Conservation (phyloP, 92 coral and sea anemone species). For the Porites lobata region DNA sequence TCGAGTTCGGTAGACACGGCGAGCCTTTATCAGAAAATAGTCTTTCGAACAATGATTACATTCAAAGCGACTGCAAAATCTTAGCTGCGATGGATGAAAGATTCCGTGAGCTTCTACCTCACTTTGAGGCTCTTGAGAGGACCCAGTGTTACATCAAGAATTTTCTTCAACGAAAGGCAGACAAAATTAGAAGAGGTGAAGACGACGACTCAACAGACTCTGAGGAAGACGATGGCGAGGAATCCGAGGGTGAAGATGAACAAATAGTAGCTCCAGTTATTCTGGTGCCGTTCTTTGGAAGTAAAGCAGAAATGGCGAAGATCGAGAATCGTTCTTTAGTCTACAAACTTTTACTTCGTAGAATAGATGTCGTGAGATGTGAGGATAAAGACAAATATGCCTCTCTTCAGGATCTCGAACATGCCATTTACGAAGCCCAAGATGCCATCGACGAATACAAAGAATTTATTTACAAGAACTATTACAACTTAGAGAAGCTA, state of each 20-base stretch:
- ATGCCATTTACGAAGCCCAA: slow-evolving; percentile 14
- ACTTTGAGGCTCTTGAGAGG: background rate
- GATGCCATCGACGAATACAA: slow-evolving; percentile 6
- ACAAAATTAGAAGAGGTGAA: background rate
- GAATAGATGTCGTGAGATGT: background rate
- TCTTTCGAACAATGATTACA: background rate
- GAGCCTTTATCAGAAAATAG: background rate
- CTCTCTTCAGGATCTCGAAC: slow-evolving; percentile 16
- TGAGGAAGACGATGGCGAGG: too few species aligned
- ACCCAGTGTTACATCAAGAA: background rate
- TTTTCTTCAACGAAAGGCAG: slow-evolving; percentile 3
- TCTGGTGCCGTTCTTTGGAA: background rate
- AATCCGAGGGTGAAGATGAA: background rate
- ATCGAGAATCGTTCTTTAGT: slow-evolving; percentile 19
- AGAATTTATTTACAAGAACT: slow-evolving; percentile 17
- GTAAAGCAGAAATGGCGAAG: background rate
- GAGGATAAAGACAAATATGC: background rate
- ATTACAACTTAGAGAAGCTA: background rate
- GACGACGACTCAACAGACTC: background rate
- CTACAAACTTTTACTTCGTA: slow-evolving; percentile 15
- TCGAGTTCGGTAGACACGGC: slow-evolving; percentile 2
- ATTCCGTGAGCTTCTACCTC: slow-evolving; percentile 2
- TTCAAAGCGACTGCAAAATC: background rate
- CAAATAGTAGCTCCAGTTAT: background rate
- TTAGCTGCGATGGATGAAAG: slow-evolving; percentile 27